These are phyloP conservation scores for Myotis davidii DNA, from an alignment of 2,113 vertebrate species.

Conservation along the genomic window DNA sequence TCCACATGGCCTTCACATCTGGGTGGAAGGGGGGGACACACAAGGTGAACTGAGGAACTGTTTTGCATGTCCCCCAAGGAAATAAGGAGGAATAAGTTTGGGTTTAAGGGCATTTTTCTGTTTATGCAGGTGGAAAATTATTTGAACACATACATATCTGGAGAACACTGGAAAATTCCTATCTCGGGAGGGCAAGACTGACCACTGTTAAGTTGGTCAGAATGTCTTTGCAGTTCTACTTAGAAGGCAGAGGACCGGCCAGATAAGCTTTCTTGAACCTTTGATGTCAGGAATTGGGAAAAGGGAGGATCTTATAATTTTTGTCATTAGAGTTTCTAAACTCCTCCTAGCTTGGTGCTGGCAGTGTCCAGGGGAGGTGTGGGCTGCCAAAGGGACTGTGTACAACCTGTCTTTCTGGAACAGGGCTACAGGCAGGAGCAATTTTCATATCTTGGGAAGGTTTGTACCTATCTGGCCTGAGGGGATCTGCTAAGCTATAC, in stretches of 20 bases:
- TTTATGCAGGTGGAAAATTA: constrained; percentile 13
- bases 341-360: neutral
- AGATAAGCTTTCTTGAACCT: neutral
- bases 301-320: neutral
- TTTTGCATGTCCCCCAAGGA: neutral
- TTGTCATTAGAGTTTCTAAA: neutral
- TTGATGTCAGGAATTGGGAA: neutral
- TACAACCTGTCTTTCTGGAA: neutral
- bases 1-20: neutral
- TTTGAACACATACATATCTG: neutral
- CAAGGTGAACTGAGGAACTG: neutral
- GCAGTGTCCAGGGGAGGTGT: neutral
- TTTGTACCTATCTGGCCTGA: neutral
- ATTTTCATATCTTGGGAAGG: neutral
- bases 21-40: neutral
- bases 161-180: constrained; percentile 7
- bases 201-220: neutral
- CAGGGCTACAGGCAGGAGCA: neutral
- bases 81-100: neutral
- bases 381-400: neutral
- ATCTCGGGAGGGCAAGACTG: neutral
- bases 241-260: neutral
- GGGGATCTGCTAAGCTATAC: neutral
- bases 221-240: neutral
- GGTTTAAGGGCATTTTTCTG: constrained; percentile 2